phyloP scores from a whole-genome alignment of 2,113 vertebrate species.

The Syngnathus floridae region DNA sequence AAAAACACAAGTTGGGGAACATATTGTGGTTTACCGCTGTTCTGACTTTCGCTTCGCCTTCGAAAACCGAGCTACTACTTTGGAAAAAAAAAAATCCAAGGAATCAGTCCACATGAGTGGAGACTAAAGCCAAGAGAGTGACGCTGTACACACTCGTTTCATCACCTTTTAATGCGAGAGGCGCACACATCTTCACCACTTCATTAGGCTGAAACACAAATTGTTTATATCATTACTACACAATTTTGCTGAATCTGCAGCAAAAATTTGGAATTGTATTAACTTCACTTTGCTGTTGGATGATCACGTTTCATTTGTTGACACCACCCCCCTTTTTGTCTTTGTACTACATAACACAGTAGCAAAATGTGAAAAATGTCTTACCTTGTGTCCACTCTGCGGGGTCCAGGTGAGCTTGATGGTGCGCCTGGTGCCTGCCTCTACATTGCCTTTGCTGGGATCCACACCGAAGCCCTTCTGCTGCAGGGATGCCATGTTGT shows the following conservation, averaged over 20 bases:
- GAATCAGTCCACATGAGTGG: slow-evolving; percentile 20
- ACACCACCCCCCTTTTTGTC: neutral
- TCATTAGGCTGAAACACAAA: slow-evolving; percentile 70
- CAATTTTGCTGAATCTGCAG: slow-evolving; percentile 12
- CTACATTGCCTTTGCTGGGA: slow-evolving; percentile 62
- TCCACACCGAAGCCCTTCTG: slow-evolving; percentile 77
- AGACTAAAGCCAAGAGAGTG: slow-evolving; percentile 58
- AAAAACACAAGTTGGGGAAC: neutral
- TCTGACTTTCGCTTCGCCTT: neutral
- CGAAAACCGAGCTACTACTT: neutral
- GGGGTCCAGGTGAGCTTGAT: slow-evolving; percentile 81
- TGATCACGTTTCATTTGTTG: neutral
- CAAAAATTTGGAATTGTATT: neutral
- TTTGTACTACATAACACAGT: too few relatives aligned
- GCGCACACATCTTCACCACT: slow-evolving; percentile 63
- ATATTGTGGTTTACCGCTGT: neutral
- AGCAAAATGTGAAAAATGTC: neutral
- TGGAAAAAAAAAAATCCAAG: neutral
- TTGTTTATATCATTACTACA: neutral
- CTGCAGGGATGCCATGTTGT: slow-evolving; percentile 58
- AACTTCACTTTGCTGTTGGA: neutral
- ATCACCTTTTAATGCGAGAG: slow-evolving; percentile 75
- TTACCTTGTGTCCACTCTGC: slow-evolving; percentile 69
- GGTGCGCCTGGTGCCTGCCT: slow-evolving; percentile 65
- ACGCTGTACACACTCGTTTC: slow-evolving; percentile 72